These are phyloP conservation scores for Penaeus chinensis DNA, from an alignment of 1,140 invertebrate genomes.

Conservation along the genomic window DNA sequence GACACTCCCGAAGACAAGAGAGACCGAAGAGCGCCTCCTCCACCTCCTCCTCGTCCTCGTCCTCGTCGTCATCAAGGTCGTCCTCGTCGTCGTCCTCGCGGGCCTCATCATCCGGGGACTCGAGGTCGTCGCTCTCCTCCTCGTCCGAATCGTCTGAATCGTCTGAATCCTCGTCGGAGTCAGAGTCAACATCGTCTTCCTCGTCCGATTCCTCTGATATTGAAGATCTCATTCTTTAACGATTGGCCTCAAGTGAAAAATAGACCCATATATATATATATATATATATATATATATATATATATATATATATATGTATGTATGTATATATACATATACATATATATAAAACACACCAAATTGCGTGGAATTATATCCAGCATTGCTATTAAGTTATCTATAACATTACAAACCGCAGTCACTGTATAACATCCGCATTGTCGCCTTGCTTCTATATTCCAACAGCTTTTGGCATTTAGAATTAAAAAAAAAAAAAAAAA, in stretches of 20 bases:
- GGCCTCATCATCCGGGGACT: too few species aligned
- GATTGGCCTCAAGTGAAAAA: background rate
- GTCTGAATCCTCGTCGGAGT: background rate
- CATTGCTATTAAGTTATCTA: too few species aligned
- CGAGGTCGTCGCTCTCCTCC: background rate
- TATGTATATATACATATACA: background rate
- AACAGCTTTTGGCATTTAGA: too few species aligned
- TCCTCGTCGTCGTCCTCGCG: background rate
- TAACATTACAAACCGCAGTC: too few species aligned
- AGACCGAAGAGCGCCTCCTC: background rate
- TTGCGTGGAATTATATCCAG: too few species aligned
- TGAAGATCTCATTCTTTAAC: background rate
- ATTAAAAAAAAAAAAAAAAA: too few species aligned
- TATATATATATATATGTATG: background rate
- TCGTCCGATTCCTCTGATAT: slow-evolving; percentile 20
- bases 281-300: slow-evolving; percentile 5
- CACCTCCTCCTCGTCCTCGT: background rate
- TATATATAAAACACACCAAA: background rate
- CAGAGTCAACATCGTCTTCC: background rate
- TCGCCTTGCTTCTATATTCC: too few species aligned
- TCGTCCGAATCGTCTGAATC: slow-evolving; percentile 11
- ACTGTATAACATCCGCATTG: too few species aligned
- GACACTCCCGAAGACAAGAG: background rate
- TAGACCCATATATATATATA: background rate
- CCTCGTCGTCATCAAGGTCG: background rate